A percentile compares a stretch with the other conserved stretches of the same genome.
Conservation (phyloP, 1,140 invertebrate genomes). For the Ladona fulva region DNA sequence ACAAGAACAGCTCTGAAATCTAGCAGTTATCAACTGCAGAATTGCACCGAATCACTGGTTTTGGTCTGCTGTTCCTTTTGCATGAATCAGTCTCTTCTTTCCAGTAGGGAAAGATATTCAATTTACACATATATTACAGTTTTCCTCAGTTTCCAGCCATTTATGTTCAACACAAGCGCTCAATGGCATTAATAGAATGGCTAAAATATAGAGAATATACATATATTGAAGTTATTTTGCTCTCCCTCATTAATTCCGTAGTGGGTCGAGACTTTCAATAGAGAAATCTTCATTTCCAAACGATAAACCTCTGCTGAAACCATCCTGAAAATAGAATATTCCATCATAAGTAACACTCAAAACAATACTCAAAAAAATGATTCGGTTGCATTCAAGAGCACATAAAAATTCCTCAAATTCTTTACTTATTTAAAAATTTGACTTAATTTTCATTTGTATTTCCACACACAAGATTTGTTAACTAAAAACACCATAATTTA, state of each 20-base stretch:
- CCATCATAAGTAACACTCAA: no score
- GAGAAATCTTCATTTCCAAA: conserved; percentile 77
- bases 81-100: not conserved
- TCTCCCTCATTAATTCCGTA: conserved; percentile 40
- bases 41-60: not conserved
- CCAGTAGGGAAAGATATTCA: not conserved
- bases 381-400: no score
- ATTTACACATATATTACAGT: conserved; percentile 1
- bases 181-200: not conserved
- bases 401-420: no score
- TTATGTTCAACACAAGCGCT: not conserved
- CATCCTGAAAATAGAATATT: conserved; percentile 57
- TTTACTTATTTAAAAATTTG: no score
- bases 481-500: no score
- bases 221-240: not conserved
- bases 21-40: not conserved
- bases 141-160: not conserved
- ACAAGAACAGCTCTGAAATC: not conserved
- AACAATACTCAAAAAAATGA: no score
- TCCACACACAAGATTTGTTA: no score
- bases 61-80: not conserved
- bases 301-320: conserved; percentile 68
- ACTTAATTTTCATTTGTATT: no score
- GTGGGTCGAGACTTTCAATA: conserved; percentile 73
- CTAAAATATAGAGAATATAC: not conserved